A percentile compares a stretch with the other conserved stretches of the same genome.
These are phyloP conservation scores for Aporophyla nigra DNA, from an alignment of 2,888 invertebrate species.

Conservation along the genomic window DNA sequence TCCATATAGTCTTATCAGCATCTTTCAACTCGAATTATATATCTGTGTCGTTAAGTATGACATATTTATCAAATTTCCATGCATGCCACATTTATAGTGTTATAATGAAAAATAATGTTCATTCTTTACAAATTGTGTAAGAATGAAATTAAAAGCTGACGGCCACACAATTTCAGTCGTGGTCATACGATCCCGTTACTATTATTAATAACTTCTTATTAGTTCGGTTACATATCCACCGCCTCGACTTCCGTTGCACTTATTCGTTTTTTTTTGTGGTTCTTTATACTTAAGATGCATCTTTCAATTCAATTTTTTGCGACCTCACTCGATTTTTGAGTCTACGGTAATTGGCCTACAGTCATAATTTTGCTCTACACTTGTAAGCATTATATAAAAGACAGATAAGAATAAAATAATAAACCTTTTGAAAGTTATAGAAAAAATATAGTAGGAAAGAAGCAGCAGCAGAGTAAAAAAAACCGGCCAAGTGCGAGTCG, in stretches of 20 bases:
- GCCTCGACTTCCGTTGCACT: slow-evolving; percentile 32
- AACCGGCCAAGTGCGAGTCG: too few relatives aligned
- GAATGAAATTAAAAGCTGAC: slow-evolving; percentile 1
- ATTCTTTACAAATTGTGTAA: neutral
- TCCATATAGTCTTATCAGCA: neutral
- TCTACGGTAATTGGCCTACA: too few relatives aligned
- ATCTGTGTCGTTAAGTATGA: slow-evolving; percentile 19
- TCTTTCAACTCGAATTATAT: slow-evolving; percentile 4
- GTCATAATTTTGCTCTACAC: too few relatives aligned
- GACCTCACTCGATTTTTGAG: too few relatives aligned
- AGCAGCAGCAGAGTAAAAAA: neutral
- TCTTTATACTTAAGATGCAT: too few relatives aligned
- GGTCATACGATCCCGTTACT: slow-evolving; percentile 15
- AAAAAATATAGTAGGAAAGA: neutral
- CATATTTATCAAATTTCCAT: slow-evolving; percentile 12
- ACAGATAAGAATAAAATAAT: neutral
- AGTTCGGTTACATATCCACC: slow-evolving; percentile 17
- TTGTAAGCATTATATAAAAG: neutral
- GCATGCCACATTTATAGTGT: neutral
- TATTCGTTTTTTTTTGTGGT: slow-evolving; percentile 4
- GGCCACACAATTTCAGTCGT: neutral
- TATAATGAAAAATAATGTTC: neutral
- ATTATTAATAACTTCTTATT: slow-evolving; percentile 41
- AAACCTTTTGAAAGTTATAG: neutral
- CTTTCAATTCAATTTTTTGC: too few relatives aligned